Percentiles rank a stretch among this genome's conserved stretches.
These are phyloP conservation scores for Gymnosoma rotundatum DNA, from an alignment of 2,888 invertebrate species.

Conservation along the genomic window DNA sequence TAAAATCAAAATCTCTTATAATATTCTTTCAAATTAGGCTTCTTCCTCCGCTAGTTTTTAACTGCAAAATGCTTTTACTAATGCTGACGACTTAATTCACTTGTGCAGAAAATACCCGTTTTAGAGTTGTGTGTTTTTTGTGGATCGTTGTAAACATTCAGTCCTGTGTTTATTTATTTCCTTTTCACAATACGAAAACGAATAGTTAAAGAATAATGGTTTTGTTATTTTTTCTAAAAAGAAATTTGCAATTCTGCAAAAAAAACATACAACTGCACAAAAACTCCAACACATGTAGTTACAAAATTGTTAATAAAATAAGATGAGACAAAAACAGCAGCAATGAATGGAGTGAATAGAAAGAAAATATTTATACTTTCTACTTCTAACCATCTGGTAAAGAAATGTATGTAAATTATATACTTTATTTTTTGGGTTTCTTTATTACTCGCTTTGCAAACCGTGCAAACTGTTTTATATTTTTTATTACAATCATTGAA, in stretches of 20 bases:
- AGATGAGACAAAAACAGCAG: slow-evolving; percentile 20
- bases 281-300: slow-evolving; percentile 10
- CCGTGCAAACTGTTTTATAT: slow-evolving; percentile 61
- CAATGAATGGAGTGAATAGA: not conserved
- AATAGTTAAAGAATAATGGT: slow-evolving; percentile 67
- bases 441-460: slow-evolving; percentile 45
- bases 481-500: slow-evolving; percentile 67
- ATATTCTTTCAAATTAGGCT: too few species aligned
- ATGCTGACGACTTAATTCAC: not conserved
- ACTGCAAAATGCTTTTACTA: too few species aligned
- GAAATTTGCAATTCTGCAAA: slow-evolving; percentile 57
- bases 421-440: slow-evolving; percentile 29
- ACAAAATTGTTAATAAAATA: slow-evolving; percentile 51
- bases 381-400: slow-evolving; percentile 57
- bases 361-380: slow-evolving; percentile 44
- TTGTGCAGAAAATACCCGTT: not conserved
- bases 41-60: too few species aligned
- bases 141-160: slow-evolving; percentile 13
- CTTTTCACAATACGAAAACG: slow-evolving; percentile 27
- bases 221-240: slow-evolving; percentile 29
- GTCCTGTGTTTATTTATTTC: not conserved
- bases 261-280: slow-evolving; percentile 12
- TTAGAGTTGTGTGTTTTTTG: not conserved
- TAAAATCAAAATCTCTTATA: too few species aligned
- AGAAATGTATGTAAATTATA: slow-evolving; percentile 49